Base-by-base conservation (phyloP, 2,113 vertebrate species). In the Dipodomys ordii region DNA sequence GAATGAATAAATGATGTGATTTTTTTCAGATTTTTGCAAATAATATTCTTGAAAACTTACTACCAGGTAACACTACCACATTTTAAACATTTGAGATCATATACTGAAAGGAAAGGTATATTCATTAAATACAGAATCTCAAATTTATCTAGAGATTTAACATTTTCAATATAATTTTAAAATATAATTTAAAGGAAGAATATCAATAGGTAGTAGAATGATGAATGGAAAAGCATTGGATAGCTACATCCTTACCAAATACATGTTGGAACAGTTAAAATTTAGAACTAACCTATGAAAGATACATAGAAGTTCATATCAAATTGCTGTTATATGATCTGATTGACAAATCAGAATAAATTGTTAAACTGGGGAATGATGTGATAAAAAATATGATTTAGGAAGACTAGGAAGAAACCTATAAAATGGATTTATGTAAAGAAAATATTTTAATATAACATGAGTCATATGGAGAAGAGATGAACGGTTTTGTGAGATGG, bases 11-110 rank as follows among this genome's bases (percentile, higher is more conserved):
- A 1, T 49, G 30, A 19, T 25, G 23, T 28, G 10, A 65, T 90
- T 91, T 67, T 88, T 86, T 78, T 68, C 72, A 35, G n/a, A 89
- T 81, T 30, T 74, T 87, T n/a, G 46, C 32, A 90, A 85, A 86
- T 46, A 46, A 46, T 18, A 57, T 15, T 69, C 16, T 49, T 49
- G 49, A 49, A 49, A 49, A 49, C 49, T 72, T 64, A 53, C 10
- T 8, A 8, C 25, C 7, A 16, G 28, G 76, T 71, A 82, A 28
- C 11, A 76, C 10, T 53, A 76, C 67, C 3, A 65, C 6, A 23
- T 1, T 30, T 87, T 22, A 80, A 46, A 13, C 44, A 60, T 35
- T 60, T n/a, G 65, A 74, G 19, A 65, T 57, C 4, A 67, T 35
- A 20, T 28, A 78, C 9, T 73, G 65, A 72, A 67, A 84, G 57